Percentiles rank a stretch among this genome's conserved stretches.
Conservation (phyloP, 2,113 vertebrate genomes). For the rabbit (Oryctolagus cuniculus) region DNA sequence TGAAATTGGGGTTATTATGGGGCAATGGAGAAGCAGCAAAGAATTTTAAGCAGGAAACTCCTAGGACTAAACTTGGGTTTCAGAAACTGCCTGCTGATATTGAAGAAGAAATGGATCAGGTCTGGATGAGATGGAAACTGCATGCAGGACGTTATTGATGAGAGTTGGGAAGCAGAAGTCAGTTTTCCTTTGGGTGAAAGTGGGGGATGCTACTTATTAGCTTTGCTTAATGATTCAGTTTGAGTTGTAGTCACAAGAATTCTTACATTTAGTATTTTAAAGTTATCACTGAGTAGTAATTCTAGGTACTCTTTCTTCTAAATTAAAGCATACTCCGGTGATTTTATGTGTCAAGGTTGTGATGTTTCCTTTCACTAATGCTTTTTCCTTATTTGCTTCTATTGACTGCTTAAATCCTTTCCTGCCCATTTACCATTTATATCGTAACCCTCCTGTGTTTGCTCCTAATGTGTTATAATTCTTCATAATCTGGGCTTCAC, state of each 20-base stretch:
- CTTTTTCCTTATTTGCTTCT: constrained; percentile 52
- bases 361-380: constrained; percentile 25
- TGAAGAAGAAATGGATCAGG: neutral
- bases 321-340: constrained; percentile 1
- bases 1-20: neutral
- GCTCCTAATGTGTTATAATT: constrained; percentile 64
- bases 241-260: neutral
- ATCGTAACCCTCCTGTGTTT: constrained; percentile 60
- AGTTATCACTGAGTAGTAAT: neutral
- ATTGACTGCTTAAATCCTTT: constrained; percentile 52
- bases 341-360: neutral
- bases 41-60: constrained; percentile 11
- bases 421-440: constrained; percentile 50
- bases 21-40: neutral
- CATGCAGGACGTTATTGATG: neutral
- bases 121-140: neutral
- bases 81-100: neutral
- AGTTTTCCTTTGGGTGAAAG: neutral
- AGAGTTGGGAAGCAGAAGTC: neutral
- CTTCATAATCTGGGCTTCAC: constrained; percentile 70
- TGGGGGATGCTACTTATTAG: neutral
- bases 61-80: neutral
- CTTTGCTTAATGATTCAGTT: neutral
- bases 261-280: constrained; percentile 11
- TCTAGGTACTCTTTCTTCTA: constrained; percentile 22